Evolutionary conservation across 2,113 vertebrate genomes (phyloP).

Genomic region (Scatophagus argus): DNA sequence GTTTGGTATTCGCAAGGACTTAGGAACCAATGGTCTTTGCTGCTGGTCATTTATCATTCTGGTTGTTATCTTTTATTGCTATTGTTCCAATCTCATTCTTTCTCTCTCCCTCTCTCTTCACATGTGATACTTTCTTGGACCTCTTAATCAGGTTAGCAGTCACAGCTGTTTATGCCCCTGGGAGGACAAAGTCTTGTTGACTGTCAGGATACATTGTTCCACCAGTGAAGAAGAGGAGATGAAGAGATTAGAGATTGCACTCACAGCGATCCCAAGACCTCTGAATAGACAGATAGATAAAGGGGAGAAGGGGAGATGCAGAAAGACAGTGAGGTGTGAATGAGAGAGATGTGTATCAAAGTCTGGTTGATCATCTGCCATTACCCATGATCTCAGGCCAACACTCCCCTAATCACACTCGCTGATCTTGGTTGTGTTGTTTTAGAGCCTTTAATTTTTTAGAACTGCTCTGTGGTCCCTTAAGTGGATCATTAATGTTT

Average conservation of each 20-base stretch:
- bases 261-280: slow-evolving; percentile 14
- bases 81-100: slow-evolving; percentile 40
- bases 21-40: slow-evolving; percentile 1
- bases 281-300: slow-evolving; percentile 35
- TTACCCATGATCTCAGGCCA: neutral
- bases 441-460: neutral
- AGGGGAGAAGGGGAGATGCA: slow-evolving; percentile 5
- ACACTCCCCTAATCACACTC: neutral
- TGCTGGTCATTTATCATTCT: slow-evolving; percentile 48
- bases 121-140: slow-evolving; percentile 70
- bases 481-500: neutral
- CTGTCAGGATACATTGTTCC: slow-evolving; percentile 78
- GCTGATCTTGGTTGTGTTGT: neutral
- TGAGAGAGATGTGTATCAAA: slow-evolving; percentile 16
- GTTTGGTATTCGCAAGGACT: slow-evolving; percentile 7
- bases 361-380: neutral
- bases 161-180: slow-evolving; percentile 68
- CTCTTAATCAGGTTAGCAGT: slow-evolving; percentile 77
- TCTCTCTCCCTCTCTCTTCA: neutral
- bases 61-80: slow-evolving; percentile 42
- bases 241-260: slow-evolving; percentile 61
- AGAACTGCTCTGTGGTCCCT: neutral
- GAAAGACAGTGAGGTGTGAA: slow-evolving; percentile 14
- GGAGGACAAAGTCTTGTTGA: slow-evolving; percentile 61
- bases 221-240: slow-evolving; percentile 61